Base-by-base conservation (phyloP, 2,888 invertebrate species). In the Pristionchus maxplancki region DNA sequence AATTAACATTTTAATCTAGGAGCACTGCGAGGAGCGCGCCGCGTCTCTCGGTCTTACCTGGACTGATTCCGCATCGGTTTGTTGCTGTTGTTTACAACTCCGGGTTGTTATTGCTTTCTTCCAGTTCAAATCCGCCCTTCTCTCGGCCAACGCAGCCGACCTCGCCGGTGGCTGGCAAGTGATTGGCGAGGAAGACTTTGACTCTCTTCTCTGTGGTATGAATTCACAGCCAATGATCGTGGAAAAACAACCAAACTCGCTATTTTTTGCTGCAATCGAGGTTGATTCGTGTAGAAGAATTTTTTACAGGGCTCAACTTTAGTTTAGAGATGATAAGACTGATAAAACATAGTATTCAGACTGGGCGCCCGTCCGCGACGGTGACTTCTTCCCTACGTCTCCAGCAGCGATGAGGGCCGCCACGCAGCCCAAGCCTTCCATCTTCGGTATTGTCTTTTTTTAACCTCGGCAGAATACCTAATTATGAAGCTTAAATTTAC, bases 331-430 rank as follows among this genome's bases (percentile, higher is more conserved):
- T n/a, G n/a, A n/a, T n/a, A n/a, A n/a, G n/a, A n/a, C n/a, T n/a
- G n/a, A n/a, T n/a, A n/a, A n/a, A n/a, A n/a, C n/a, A n/a, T n/a
- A n/a, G n/a, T n/a, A n/a, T 31, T 71, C 81, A 50, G 81, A 81
- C 6, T 81, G 48, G 50, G 81, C 81, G 6, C 81, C 81, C 24
- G 48, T 48, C 0, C 8, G 20, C 31, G 81, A 81, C 28, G 37
- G 37, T 28, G 81, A 81, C 50, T 81, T 81, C 81, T 81, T 81
- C 50, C 81, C 81, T 9, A 8, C 81, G n/a, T 13, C 48, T 2
- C n/a, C 40, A 0, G 28, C 48, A 0, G 81, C 31, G n/a, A 13
- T 81, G 48, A 9, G 81, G 11, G 81, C 81, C 17, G 15, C 9
- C 17, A 50, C 48, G 17, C 17, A 44, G 44, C 81, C 81, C 28